These are phyloP conservation scores for Semaprochilodus insignis DNA, from an alignment of 2,797 vertebrate genomes.

Conservation along the genomic window DNA sequence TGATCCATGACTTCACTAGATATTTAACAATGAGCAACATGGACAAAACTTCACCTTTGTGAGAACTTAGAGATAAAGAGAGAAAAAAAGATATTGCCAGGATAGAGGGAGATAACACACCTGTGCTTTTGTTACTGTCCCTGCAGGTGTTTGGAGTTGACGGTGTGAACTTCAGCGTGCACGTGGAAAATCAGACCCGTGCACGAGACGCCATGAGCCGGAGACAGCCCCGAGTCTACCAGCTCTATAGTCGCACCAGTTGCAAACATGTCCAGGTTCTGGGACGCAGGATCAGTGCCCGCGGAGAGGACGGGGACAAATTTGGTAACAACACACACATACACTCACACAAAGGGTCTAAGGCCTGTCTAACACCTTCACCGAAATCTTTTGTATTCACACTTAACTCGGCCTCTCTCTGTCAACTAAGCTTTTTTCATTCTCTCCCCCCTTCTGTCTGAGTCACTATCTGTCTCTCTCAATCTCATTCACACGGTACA, in stretches of 20 bases:
- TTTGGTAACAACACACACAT: slow-evolving; percentile 88
- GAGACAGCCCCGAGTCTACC: slow-evolving; percentile 95
- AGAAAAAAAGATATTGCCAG: slow-evolving; percentile 10
- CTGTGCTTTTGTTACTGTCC: slow-evolving; percentile 31
- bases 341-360: slow-evolving; percentile 20
- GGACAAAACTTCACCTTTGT: slow-evolving; percentile 15
- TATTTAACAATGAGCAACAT: neutral
- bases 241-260: slow-evolving; percentile 98
- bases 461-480: slow-evolving; percentile 16
- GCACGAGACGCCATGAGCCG: slow-evolving; percentile 96
- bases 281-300: slow-evolving; percentile 93
- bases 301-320: slow-evolving; percentile 97
- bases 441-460: slow-evolving; percentile 21
- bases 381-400: neutral
- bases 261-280: slow-evolving; percentile 97
- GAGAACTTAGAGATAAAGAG: slow-evolving; percentile 25
- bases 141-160: slow-evolving; percentile 95
- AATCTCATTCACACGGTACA: slow-evolving; percentile 28
- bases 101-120: slow-evolving; percentile 46
- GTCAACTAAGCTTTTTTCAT: neutral
- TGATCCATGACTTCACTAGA: neutral
- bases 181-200: slow-evolving; percentile 98
- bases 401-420: neutral
- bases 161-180: slow-evolving; percentile 98
- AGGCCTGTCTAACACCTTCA: slow-evolving; percentile 19